Base-by-base conservation (phyloP, 2,797 vertebrate genomes). In the Sebastes diaconus region DNA sequence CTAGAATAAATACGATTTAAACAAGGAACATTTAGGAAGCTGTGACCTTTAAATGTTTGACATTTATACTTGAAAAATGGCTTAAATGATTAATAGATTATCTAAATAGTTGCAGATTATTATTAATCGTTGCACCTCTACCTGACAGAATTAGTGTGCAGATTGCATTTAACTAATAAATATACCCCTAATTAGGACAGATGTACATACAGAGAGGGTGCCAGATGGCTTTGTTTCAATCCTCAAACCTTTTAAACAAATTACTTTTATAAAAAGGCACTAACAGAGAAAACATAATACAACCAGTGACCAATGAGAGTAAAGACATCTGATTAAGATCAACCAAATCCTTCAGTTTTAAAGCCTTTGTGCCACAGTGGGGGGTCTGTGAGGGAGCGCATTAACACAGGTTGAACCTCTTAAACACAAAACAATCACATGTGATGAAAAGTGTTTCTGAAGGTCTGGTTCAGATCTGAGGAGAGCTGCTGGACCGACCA, bases 301-400 rank as follows among this genome's bases (percentile, higher is more conserved):
- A 55, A 61, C 63, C 1, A 77, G 76, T 29, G 36, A 52, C 89
- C 89, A 84, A 87, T 86, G 87, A 89, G 83, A 84, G 88, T 85
- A 68, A 81, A 83, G 87, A 73, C 22, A 6, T 75, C 80, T 84
- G 87, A 90, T 79, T 61, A 82, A 83, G 87, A 88, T 77, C 84
- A 72, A 65, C 75, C 13, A 32, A 90, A 83, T 81, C 84, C 88
- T 76, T 24, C 76, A 73, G 80, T 84, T 88, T 61, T 79, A 86
- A 85, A 75, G 7, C 46, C 20, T 39, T 71, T 65, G 14, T 58
- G 14, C 10, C 79, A 29, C 73, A 52, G 36, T 3, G 60, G 73
- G 80, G 70, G 79, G 70, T 66, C 80, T 60, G 76, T 18, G 5
- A 36, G 57, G 1, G 29, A 46, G 75, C 18, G 64, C 65, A 76